Base-by-base conservation (phyloP, 1,140 invertebrate genomes). In the Bombus vancouverensis region DNA sequence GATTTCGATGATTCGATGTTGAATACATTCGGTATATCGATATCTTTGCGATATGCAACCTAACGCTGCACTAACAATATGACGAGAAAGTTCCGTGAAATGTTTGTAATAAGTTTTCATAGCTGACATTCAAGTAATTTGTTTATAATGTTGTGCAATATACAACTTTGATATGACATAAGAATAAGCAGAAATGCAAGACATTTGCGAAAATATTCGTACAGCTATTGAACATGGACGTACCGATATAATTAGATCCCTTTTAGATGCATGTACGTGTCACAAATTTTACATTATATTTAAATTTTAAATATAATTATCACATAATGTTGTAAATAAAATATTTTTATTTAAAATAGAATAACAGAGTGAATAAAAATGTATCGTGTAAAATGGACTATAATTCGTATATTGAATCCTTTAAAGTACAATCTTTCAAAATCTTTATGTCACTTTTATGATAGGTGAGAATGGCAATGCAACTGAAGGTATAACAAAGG, bases 201-300 rank as follows among this genome's bases (percentile, higher is more conserved):
- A 95, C 85, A 93, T 95, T 92, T 94, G 94, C 92, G 92, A 96
- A 93, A 94, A 95, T 91, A 94, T 96, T 84, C 95, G 95, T 88
- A 95, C 94, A 81, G 96, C 96, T 59, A 95, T 97, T 75, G 95
- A 96, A 88, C 95, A 95, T 88, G 96, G 96, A 34, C 95, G 96
- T 85, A 96, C 96, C 28, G 96, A 97, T 92, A 96, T 97, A 85
- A 94, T 97, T 42, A 95, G 96, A 88, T 95, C 96, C 47, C 93
- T 97, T 37, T 92, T 97, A 39, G 96, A 96, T 73, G 95, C 96
- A 80, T 96, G 96, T 96, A 95, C 93, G 96, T 95, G 93, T 70
- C 86, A 91, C 75, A 89, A 59, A 88, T 83, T 79, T 80, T 62
- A 32, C 3, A 44, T 8, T 70, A 85, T 68, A 89, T 83, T 88